Evolutionary conservation across 2,113 vertebrate species (phyloP).

Genomic region (Isichthys henryi): DNA sequence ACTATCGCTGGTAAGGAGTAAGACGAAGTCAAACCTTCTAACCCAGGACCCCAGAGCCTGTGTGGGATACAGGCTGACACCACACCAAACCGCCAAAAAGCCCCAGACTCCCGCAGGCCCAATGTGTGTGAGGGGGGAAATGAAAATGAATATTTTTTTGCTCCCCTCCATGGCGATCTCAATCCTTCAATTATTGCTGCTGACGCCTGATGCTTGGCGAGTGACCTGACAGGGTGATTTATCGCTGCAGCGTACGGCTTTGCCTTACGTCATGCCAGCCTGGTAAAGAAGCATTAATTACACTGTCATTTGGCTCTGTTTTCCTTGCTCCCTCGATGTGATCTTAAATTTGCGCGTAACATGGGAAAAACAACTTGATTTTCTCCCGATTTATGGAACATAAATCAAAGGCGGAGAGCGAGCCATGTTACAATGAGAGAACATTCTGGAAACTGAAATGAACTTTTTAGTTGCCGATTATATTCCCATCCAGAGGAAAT

Average conservation of each 20-base stretch:
- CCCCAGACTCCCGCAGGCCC: neutral
- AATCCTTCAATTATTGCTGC: slow-evolving; percentile 7
- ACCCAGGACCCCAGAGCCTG: slow-evolving; percentile 39
- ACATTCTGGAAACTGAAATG: neutral
- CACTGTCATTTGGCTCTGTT: neutral
- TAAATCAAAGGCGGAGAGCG: neutral
- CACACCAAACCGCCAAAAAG: neutral
- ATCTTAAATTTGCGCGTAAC: neutral
- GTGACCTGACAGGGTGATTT: neutral
- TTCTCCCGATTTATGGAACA: neutral
- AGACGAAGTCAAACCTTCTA: slow-evolving; percentile 52
- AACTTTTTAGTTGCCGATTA: neutral
- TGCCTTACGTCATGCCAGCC: neutral
- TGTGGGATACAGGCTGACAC: slow-evolving; percentile 7
- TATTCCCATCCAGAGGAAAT: neutral
- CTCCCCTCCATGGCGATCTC: neutral
- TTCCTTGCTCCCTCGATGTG: slow-evolving; percentile 3
- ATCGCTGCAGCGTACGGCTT: neutral
- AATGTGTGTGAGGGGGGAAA: neutral
- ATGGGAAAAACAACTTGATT: neutral
- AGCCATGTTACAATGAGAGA: neutral
- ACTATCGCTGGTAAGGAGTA: slow-evolving; percentile 55
- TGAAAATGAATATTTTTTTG: neutral
- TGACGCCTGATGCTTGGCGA: slow-evolving; percentile 6
- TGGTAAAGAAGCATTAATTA: slow-evolving; percentile 10